Conservation (phyloP, 1,140 invertebrate species). For the Cydia splendana region DNA sequence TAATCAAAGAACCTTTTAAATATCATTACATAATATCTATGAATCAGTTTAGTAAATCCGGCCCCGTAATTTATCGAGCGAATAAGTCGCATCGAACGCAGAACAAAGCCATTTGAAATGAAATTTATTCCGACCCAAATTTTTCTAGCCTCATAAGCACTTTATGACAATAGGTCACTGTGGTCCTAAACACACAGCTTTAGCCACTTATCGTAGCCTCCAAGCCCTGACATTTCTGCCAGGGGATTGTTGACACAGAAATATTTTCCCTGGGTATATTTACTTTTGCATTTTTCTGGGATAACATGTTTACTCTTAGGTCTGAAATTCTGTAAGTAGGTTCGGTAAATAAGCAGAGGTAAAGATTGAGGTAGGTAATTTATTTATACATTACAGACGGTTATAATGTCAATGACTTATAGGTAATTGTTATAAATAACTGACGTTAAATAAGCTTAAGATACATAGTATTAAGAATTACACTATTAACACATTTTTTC, state of each 20-base stretch:
- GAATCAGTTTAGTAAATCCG: neutral
- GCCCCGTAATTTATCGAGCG: neutral
- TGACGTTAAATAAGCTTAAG: too few relatives aligned
- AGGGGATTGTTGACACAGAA: conserved; percentile 14
- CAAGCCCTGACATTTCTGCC: conserved; percentile 24
- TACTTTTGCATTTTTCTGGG: conserved; percentile 24
- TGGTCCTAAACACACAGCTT: conserved; percentile 25
- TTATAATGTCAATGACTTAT: too few relatives aligned
- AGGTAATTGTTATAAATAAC: too few relatives aligned
- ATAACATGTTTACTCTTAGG: neutral
- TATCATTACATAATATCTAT: too few relatives aligned
- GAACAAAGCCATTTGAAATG: conserved; percentile 10
- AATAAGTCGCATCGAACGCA: conserved; percentile 6
- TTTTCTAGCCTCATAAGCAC: conserved; percentile 31
- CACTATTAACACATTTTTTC: too few relatives aligned
- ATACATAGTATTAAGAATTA: too few relatives aligned
- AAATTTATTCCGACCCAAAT: conserved; percentile 20
- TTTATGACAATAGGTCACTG: conserved; percentile 26
- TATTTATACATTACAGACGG: too few relatives aligned
- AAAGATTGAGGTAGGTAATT: too few relatives aligned
- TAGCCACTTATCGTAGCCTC: conserved; percentile 24
- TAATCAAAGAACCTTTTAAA: too few relatives aligned
- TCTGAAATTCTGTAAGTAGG: neutral
- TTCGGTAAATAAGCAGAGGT: too few relatives aligned
- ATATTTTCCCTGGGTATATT: conserved; percentile 4